A percentile compares a stretch with the other conserved stretches of the same genome.
These are phyloP conservation scores for Clitarchus hookeri DNA, from an alignment of 2,888 invertebrate genomes.

Conservation along the genomic window DNA sequence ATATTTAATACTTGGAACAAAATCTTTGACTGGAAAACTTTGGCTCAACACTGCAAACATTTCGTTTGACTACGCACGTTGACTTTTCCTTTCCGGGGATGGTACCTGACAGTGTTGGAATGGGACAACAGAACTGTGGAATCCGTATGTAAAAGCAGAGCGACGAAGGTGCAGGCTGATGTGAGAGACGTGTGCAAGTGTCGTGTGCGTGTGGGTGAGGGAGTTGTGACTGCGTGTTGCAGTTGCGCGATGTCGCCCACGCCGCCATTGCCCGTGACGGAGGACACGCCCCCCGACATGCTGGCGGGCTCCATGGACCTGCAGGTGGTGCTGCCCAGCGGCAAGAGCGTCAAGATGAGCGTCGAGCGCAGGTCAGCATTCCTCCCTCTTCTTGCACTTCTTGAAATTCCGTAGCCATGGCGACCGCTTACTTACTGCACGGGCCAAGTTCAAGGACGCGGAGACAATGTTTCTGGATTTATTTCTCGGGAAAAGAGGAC, in stretches of 20 bases:
- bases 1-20: too few species aligned
- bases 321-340: constrained; percentile 64
- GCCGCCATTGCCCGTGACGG: constrained; percentile 59
- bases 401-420: neutral
- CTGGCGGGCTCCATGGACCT: constrained; percentile 72
- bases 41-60: too few species aligned
- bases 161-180: neutral
- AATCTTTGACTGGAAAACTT: too few species aligned
- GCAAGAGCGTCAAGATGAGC: constrained; percentile 59
- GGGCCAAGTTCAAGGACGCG: too few species aligned
- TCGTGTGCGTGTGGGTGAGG: too few species aligned
- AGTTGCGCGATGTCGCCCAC: constrained; percentile 38
- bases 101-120: too few species aligned
- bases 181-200: neutral
- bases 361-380: constrained; percentile 61
- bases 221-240: constrained; percentile 12
- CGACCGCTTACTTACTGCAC: too few species aligned
- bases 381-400: neutral
- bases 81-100: too few species aligned
- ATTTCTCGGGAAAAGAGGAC: too few species aligned
- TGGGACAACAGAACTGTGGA: too few species aligned
- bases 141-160: neutral
- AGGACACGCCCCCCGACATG: constrained; percentile 71
- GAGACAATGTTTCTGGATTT: too few species aligned
- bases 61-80: too few species aligned